Percentiles rank a stretch among this genome's conserved stretches.
These are phyloP conservation scores for Thalassoma bifasciatum DNA, from an alignment of 2,113 vertebrate genomes.

Conservation along the genomic window DNA sequence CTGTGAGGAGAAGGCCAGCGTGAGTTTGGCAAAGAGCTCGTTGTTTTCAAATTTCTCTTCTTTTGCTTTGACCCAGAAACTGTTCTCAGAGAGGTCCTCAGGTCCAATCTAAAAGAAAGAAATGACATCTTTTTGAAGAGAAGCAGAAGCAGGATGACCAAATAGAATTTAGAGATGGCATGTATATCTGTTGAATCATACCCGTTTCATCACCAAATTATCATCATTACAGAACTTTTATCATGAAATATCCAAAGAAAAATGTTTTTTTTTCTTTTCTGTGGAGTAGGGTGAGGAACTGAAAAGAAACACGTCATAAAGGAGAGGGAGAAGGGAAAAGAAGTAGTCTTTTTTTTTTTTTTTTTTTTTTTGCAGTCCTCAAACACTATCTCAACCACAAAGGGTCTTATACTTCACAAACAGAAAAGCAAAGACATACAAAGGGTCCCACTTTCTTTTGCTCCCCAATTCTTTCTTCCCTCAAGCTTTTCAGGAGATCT, in stretches of 20 bases:
- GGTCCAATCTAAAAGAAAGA: constrained; percentile 80
- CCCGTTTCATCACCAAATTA: no score
- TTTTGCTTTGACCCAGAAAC: constrained; percentile 90
- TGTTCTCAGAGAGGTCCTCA: constrained; percentile 87
- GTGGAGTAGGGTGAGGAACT: neutral
- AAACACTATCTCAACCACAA: constrained; percentile 41
- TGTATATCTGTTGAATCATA: constrained; percentile 32
- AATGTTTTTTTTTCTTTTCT: no score
- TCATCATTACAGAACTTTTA: neutral
- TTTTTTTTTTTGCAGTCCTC: constrained; percentile 42
- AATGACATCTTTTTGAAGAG: neutral
- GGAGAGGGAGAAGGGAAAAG: constrained; percentile 29
- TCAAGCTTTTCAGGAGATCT: constrained; percentile 5
- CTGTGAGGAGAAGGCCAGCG: constrained; percentile 88
- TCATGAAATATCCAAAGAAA: no score
- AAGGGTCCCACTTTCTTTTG: neutral
- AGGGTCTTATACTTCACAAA: constrained; percentile 46
- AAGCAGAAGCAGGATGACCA: neutral
- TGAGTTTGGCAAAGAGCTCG: constrained; percentile 93
- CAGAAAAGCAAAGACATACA: constrained; percentile 38
- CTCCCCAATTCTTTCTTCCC: neutral
- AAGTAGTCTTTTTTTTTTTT: constrained; percentile 46
- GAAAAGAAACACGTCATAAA: constrained; percentile 38
- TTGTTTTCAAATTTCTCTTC: constrained; percentile 88
- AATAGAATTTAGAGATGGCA: constrained; percentile 9